Evolutionary conservation across 2,797 vertebrate genomes (phyloP), one percentile per base, ranked within the genome.

Genomic region (Pogoniulus pusillus): DNA sequence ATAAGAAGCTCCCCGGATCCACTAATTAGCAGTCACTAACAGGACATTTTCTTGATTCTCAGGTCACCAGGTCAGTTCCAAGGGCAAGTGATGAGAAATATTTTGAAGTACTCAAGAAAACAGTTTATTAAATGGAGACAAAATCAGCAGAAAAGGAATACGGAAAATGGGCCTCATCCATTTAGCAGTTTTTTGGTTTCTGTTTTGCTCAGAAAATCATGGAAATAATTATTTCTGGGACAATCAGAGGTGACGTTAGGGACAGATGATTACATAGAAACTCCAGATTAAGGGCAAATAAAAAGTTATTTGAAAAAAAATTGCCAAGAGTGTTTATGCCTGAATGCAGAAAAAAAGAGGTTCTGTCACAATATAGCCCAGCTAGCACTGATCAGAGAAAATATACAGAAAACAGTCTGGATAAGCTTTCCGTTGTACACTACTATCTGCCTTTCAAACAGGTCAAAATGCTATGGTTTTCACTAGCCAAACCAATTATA

Each of bases 1-100:
- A 93, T 91, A 96, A 97, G 96, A 85, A 95, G 93, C 96, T 95
- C 96, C 96, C 91, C 90, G 91, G 92, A 96, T 95, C 88, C 94
- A 88, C 97, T 98, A 98, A 98, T 98, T 98, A 98, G 97, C 96
- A 97, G 97, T 97, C 96, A 96, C 96, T 95, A 96, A 97, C 95
- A 95, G 97, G 97, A 97, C 97, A 97, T 95, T 91, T 96, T 92
- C 93, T 96, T 96, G 97, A 97, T 97, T 97, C 96, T 87, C 70
- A 93, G 97, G 98, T 98, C 97, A 96, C 37, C 26, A 35, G 97
- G 97, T 98, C 97, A 98, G 82, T 94, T 96, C 96, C 85, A 87
- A 96, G 94, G 94, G 88, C 90, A 93, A 93, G 83, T 83, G 92
- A 94, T 53, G 84, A 96, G 93, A 95, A 96, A 89, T 93, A 94